phyloP scores from a whole-genome alignment of 2,113 vertebrate species.

The Origma solitaria region DNA sequence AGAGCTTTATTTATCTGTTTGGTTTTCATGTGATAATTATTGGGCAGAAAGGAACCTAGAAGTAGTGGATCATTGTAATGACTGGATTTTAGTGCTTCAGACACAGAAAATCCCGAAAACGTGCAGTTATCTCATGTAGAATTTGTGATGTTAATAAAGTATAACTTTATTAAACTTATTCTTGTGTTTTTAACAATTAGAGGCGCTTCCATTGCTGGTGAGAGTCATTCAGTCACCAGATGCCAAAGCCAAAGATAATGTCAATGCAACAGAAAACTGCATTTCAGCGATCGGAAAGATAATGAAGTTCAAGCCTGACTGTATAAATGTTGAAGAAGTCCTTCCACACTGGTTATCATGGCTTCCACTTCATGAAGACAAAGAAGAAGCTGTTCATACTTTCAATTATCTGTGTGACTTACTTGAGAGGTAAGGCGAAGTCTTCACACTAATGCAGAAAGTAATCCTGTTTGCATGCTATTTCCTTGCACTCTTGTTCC shows the following conservation, averaged over 20 bases:
- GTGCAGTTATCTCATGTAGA: not conserved
- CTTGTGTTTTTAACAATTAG: constrained; percentile 47
- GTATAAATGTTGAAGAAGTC: constrained; percentile 88
- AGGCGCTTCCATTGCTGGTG: constrained; percentile 91
- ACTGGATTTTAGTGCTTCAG: not conserved
- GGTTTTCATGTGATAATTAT: not conserved
- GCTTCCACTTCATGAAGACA: constrained; percentile 96
- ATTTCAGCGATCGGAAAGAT: constrained; percentile 97
- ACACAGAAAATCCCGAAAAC: not conserved
- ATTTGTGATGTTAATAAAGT: not conserved
- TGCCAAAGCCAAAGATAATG: constrained; percentile 92
- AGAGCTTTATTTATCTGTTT: not conserved
- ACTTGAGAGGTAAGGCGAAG: constrained; percentile 85
- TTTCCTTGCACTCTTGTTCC: not conserved
- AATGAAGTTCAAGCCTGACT: constrained; percentile 93
- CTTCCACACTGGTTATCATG: constrained; percentile 97
- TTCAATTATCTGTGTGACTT: constrained; percentile 96
- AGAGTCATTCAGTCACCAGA: constrained; percentile 91
- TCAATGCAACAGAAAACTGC: constrained; percentile 98
- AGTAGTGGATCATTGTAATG: not conserved
- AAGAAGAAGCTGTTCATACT: constrained; percentile 96
- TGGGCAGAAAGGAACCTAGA: not conserved
- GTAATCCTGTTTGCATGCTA: not conserved
- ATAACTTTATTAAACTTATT: not conserved
- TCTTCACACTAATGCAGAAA: not conserved